These are phyloP conservation scores for Teleopsis dalmanni DNA, from an alignment of 1,140 invertebrate species.

Conservation along the genomic window DNA sequence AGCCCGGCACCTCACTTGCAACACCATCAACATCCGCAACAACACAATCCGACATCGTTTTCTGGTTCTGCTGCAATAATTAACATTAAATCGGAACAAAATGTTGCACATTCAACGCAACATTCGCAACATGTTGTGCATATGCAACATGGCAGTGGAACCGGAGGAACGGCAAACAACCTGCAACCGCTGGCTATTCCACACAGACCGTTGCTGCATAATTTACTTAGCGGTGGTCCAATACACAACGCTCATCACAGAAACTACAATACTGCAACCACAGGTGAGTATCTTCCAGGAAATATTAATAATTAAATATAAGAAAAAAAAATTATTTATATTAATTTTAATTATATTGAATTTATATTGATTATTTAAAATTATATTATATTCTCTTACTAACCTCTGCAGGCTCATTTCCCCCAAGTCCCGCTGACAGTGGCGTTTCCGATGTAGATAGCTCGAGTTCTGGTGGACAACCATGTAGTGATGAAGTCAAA, in stretches of 20 bases:
- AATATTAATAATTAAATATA: neutral
- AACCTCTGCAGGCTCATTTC: slow-evolving; percentile 67
- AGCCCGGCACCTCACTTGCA: slow-evolving; percentile 38
- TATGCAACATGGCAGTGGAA: slow-evolving; percentile 23
- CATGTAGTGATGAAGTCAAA: slow-evolving; percentile 80
- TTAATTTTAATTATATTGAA: too few relatives aligned
- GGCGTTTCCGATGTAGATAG: slow-evolving; percentile 95
- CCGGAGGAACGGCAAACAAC: slow-evolving; percentile 8
- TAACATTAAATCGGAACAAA: slow-evolving; percentile 41
- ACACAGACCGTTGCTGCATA: slow-evolving; percentile 41
- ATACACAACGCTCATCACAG: slow-evolving; percentile 44
- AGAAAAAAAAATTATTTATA: too few relatives aligned
- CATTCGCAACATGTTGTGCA: slow-evolving; percentile 29
- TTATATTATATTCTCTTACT: neutral
- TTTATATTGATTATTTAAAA: too few relatives aligned
- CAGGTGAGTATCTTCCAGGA: slow-evolving; percentile 25
- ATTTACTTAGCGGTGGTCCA: slow-evolving; percentile 40
- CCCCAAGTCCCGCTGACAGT: slow-evolving; percentile 93
- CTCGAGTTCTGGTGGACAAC: slow-evolving; percentile 76
- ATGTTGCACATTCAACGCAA: slow-evolving; percentile 21
- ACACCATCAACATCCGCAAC: slow-evolving; percentile 24
- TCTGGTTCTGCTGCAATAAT: slow-evolving; percentile 21
- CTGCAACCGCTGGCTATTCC: slow-evolving; percentile 35
- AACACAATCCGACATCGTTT: slow-evolving; percentile 17
- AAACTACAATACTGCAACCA: slow-evolving; percentile 42